These are phyloP conservation scores for Hybos culiciformis DNA, from an alignment of 2,888 invertebrate genomes.

Conservation along the genomic window DNA sequence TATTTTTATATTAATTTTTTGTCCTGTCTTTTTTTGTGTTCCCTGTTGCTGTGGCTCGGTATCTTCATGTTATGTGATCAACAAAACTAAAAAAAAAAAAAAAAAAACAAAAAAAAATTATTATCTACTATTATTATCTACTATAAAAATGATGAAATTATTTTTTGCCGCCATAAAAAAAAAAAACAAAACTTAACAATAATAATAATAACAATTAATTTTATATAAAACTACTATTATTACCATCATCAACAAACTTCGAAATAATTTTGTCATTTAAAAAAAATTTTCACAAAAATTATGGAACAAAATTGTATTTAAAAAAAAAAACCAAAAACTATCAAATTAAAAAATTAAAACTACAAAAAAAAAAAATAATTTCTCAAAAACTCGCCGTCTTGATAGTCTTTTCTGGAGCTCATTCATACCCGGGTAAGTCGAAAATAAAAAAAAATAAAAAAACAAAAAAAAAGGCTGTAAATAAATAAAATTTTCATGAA, in stretches of 20 bases:
- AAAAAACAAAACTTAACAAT: slow-evolving; percentile 18
- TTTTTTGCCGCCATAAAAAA: slow-evolving; percentile 15
- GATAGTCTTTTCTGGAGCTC: slow-evolving; percentile 97
- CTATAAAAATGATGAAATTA: slow-evolving; percentile 13
- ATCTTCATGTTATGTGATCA: slow-evolving; percentile 34
- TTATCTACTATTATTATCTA: slow-evolving; percentile 13
- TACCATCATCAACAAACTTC: too few species aligned
- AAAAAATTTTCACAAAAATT: too few species aligned
- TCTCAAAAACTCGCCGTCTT: slow-evolving; percentile 16
- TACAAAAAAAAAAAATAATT: slow-evolving; percentile 14
- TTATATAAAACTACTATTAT: slow-evolving; percentile 8
- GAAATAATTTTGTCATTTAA: too few species aligned
- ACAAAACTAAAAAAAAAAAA: slow-evolving; percentile 19
- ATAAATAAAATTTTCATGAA: too few species aligned
- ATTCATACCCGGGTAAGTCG: slow-evolving; percentile 97
- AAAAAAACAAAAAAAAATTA: slow-evolving; percentile 13
- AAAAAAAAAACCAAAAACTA: slow-evolving; percentile 9
- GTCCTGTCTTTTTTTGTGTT: slow-evolving; percentile 37
- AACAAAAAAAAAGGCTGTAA: slow-evolving; percentile 12
- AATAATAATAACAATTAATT: slow-evolving; percentile 10
- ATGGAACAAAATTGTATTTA: slow-evolving; percentile 15
- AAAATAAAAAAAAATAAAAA: slow-evolving; percentile 29
- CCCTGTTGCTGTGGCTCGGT: slow-evolving; percentile 37
- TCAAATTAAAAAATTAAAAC: not conserved
- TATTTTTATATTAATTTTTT: slow-evolving; percentile 34